These are phyloP conservation scores for Martes martes DNA, from an alignment of 2,113 vertebrate genomes.

Conservation along the genomic window DNA sequence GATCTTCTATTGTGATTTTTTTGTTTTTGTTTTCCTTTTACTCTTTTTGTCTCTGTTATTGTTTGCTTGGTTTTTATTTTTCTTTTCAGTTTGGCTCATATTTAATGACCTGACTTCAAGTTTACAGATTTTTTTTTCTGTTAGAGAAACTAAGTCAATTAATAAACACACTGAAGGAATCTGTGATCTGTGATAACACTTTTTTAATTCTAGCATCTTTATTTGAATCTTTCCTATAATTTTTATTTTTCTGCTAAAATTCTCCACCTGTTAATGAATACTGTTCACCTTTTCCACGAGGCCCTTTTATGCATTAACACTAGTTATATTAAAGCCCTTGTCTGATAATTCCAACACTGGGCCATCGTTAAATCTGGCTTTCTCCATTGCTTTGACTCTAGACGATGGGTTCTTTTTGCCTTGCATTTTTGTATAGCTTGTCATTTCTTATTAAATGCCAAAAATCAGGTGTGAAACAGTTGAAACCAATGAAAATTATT, in stretches of 20 bases:
- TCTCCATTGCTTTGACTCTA: background rate
- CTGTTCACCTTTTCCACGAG: background rate
- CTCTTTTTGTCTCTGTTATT: background rate
- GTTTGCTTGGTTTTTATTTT: background rate
- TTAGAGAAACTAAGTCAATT: background rate
- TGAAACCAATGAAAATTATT: background rate
- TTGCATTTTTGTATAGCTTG: background rate
- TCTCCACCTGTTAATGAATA: background rate
- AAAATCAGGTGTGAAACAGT: background rate
- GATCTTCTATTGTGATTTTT: background rate
- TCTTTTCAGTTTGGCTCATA: background rate
- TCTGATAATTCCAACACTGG: background rate
- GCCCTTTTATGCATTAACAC: background rate
- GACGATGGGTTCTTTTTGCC: background rate
- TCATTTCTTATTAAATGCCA: background rate
- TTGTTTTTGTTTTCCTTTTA: background rate
- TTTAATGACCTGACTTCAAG: background rate
- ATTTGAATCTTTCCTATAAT: background rate
- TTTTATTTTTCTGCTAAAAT: background rate
- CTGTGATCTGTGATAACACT: background rate
- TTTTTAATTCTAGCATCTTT: background rate
- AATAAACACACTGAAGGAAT: background rate
- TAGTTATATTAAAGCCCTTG: background rate
- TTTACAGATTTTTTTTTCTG: background rate
- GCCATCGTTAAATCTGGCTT: background rate